Conservation (phyloP, 2,797 vertebrate genomes). For the Sebastes miniatus region DNA sequence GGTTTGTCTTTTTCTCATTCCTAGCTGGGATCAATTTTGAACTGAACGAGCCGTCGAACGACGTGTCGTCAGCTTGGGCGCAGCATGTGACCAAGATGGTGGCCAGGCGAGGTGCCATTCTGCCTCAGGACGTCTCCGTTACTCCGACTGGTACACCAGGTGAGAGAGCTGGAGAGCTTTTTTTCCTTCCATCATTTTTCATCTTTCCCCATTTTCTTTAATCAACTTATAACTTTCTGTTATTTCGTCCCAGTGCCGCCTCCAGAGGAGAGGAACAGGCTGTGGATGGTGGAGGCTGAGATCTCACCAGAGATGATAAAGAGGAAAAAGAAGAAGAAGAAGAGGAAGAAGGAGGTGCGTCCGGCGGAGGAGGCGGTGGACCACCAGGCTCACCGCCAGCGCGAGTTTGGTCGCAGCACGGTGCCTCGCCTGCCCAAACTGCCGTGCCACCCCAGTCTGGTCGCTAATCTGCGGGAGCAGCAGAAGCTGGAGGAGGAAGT, state of each 20-base stretch:
- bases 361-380: conserved; percentile 60
- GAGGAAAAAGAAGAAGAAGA: conserved; percentile 90
- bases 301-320: conserved; percentile 91
- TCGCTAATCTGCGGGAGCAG: conserved; percentile 74
- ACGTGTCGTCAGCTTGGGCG: conserved; percentile 96
- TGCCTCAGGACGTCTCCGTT: conserved; percentile 96
- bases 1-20: conserved; percentile 22
- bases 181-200: not conserved
- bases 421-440: conserved; percentile 91
- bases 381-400: conserved; percentile 32
- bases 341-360: conserved; percentile 87
- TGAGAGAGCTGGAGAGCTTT: conserved; percentile 64
- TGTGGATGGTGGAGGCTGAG: conserved; percentile 93
- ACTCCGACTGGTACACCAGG: conserved; percentile 94
- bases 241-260: conserved; percentile 84
- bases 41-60: conserved; percentile 92
- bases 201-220: not conserved
- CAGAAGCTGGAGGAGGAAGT: conserved; percentile 75
- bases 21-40: conserved; percentile 95
- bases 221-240: not conserved
- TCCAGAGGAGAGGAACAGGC: conserved; percentile 86
- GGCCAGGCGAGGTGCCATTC: conserved; percentile 94
- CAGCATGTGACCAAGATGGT: conserved; percentile 99
- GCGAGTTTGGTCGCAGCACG: conserved; percentile 75
- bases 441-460: conserved; percentile 87